Percentiles rank a stretch among this genome's conserved stretches.
phyloP scores from a whole-genome alignment of 2,797 vertebrate species.

The Anomalospiza imberbis region DNA sequence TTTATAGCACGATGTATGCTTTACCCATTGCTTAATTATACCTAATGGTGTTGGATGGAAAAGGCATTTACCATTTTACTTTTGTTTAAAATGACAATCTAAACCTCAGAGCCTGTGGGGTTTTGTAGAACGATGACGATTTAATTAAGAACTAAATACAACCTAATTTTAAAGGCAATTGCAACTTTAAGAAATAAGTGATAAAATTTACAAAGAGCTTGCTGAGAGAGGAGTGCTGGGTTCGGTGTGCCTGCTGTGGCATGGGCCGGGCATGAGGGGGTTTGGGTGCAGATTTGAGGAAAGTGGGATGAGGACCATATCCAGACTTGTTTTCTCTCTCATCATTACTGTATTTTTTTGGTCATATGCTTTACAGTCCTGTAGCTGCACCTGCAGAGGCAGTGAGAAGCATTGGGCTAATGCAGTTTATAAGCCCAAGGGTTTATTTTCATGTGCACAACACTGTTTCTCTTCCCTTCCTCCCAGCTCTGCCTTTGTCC shows the following conservation, averaged over 20 bases:
- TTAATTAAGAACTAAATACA: constrained; percentile 74
- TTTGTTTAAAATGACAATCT: constrained; percentile 70
- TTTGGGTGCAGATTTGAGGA: not conserved
- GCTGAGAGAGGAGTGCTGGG: not conserved
- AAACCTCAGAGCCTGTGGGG: constrained; percentile 63
- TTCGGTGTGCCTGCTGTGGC: not conserved
- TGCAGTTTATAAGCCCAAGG: not conserved
- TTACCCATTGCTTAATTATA: constrained; percentile 75
- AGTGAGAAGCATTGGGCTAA: not conserved
- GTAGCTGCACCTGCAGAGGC: not conserved
- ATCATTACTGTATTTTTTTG: not conserved
- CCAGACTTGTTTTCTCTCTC: not conserved
- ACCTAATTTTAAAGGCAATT: constrained; percentile 58
- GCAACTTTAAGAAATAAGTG: constrained; percentile 39
- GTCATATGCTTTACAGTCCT: not conserved
- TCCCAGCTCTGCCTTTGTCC: not conserved
- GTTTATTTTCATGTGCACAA: not conserved
- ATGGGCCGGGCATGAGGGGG: not conserved
- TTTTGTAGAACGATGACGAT: constrained; percentile 45
- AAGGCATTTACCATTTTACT: constrained; percentile 71
- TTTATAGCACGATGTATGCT: constrained; percentile 70
- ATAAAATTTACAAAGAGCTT: constrained; percentile 23
- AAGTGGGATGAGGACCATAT: not conserved
- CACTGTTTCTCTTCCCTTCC: not conserved
- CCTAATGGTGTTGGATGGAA: constrained; percentile 70